Conservation (phyloP, 2,888 invertebrate genomes). For the Drosophila kuntzei region DNA sequence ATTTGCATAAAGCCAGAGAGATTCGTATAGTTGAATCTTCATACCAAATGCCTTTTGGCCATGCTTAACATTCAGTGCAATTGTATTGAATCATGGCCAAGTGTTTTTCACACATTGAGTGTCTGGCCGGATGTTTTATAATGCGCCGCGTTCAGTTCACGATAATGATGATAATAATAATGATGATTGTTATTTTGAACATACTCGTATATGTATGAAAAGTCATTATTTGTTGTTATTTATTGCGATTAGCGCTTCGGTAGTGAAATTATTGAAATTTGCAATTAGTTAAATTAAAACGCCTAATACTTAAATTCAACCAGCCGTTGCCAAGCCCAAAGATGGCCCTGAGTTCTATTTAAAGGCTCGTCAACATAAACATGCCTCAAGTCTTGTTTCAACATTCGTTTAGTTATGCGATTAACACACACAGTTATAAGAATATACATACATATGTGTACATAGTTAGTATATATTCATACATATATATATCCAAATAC, state of each 20-base stretch:
- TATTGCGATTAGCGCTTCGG: conserved; percentile 40
- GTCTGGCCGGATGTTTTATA: conserved; percentile 54
- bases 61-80: conserved; percentile 15
- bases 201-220: no score
- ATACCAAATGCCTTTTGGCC: conserved; percentile 11
- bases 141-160: conserved; percentile 3
- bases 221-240: conserved; percentile 48
- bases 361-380: conserved; percentile 12
- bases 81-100: conserved; percentile 55
- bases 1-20: conserved; percentile 40
- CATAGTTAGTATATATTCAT: background rate
- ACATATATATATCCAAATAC: conserved; percentile 3
- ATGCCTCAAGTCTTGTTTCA: conserved; percentile 10
- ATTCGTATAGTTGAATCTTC: conserved; percentile 26
- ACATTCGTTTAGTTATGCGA: conserved; percentile 14
- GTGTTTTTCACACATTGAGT: conserved; percentile 66
- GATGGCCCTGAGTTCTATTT: conserved; percentile 39
- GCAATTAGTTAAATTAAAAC: conserved; percentile 65
- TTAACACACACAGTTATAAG: conserved; percentile 10
- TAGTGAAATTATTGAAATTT: conserved; percentile 73
- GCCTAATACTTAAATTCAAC: conserved; percentile 39
- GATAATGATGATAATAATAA: conserved; percentile 25
- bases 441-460: conserved; percentile 8
- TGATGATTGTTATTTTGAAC: conserved; percentile 32
- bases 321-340: conserved; percentile 37